Evolutionary conservation across 2,888 invertebrate genomes (phyloP).

Genomic region (Tenthredo distinguenda): DNA sequence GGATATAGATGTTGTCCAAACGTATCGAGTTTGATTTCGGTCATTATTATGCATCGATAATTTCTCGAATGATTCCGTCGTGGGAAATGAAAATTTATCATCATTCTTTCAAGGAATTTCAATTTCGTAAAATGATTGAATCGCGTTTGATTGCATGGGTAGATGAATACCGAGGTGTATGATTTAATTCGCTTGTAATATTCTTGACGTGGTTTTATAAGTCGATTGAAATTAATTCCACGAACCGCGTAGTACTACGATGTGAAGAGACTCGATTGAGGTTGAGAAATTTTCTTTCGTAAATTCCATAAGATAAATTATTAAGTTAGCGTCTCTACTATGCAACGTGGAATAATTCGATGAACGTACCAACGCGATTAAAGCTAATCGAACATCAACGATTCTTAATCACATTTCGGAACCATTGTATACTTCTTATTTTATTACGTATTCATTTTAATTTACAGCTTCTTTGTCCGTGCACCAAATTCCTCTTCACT

Average conservation of each 20-base stretch:
- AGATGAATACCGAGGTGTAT: neutral
- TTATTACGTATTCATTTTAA: neutral
- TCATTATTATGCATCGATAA: neutral
- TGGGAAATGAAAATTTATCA: neutral
- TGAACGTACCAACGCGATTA: neutral
- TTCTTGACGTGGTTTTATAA: neutral
- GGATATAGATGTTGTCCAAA: neutral
- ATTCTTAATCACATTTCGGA: neutral
- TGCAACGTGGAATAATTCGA: neutral
- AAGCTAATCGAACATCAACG: neutral
- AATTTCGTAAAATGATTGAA: neutral
- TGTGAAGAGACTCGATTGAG: neutral
- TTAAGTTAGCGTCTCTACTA: neutral
- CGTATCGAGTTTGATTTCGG: neutral
- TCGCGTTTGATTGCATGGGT: too few relatives aligned
- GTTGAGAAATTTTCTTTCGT: slow-evolving; percentile 12
- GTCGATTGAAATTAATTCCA: neutral
- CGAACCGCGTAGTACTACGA: neutral
- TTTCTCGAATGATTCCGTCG: neutral
- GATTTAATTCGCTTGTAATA: neutral
- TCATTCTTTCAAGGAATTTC: neutral
- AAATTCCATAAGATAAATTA: neutral
- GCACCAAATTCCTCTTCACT: neutral
- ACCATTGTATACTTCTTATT: neutral
- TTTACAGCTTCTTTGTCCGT: neutral